Percentiles rank a stretch among this genome's conserved stretches.
These are phyloP conservation scores for Mirounga angustirostris DNA, from an alignment of 2,113 vertebrate genomes.

Conservation along the genomic window DNA sequence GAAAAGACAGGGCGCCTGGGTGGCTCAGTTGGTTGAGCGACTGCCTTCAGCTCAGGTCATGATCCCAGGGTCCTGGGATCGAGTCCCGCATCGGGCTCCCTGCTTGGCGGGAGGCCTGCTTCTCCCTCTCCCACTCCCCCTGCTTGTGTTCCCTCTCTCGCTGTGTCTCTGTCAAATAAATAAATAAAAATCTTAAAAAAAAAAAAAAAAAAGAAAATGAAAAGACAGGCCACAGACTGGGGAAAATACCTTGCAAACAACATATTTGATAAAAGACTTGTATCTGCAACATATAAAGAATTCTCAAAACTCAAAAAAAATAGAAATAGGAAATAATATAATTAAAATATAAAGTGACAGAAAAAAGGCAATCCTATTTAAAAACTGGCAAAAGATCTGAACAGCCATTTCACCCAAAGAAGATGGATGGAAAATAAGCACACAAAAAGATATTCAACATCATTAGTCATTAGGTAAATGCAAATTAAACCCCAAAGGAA, in stretches of 20 bases:
- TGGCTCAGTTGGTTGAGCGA: no score
- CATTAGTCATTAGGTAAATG: background rate
- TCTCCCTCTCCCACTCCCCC: no score
- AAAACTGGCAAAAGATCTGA: background rate
- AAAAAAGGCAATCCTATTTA: conserved; percentile 3
- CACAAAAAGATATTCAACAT: background rate
- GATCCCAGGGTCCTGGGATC: no score
- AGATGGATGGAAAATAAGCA: background rate
- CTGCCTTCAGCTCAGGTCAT: no score
- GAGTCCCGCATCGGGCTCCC: no score
- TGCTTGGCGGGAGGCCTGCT: no score
- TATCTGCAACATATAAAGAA: conserved; percentile 5
- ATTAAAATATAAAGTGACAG: background rate
- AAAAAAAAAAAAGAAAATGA: background rate
- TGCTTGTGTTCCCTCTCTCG: no score
- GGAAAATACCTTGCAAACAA: conserved; percentile 10
- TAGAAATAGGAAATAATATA: background rate
- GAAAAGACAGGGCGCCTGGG: background rate
- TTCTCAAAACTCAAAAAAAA: background rate
- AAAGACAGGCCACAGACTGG: background rate
- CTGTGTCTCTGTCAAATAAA: no score
- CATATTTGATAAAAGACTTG: background rate
- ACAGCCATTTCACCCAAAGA: background rate
- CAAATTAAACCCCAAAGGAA: background rate
- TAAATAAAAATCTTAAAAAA: no score